Evolutionary conservation across 2,888 invertebrate genomes (phyloP), one percentile per base, ranked within the genome.

Genomic region (Arrhopalites spinosus): DNA sequence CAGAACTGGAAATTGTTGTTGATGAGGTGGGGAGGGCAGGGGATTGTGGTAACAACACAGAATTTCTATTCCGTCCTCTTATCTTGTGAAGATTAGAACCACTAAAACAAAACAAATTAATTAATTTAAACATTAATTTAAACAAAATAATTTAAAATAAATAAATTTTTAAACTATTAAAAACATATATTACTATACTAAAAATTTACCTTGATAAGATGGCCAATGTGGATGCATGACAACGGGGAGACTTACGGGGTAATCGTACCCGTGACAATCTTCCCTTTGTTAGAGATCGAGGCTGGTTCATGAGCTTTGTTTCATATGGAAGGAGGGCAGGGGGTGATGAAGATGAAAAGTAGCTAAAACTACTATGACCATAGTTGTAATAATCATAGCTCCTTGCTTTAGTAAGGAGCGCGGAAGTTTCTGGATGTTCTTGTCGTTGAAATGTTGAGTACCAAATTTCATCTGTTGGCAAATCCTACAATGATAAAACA

Each of bases 181-280:
- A n/a, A n/a, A n/a, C n/a, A n/a, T n/a, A n/a, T n/a, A n/a, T n/a
- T n/a, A n/a, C n/a, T n/a, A n/a, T n/a, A n/a, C n/a, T n/a, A n/a
- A n/a, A n/a, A n/a, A n/a, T n/a, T n/a, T n/a, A n/a, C n/a, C n/a
- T n/a, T n/a, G 85, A 85, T 69, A 94, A 89, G 75, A 94, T 92
- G 0, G 94, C 94, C 77, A 94, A 86, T 0, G 95, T 95, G 0
- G 94, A 94, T 0, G 94, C 94, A 84, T 95, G 94, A 84, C 94
- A 94, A 27, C 95, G 87, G 0, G 95, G 95, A 0, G 93, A 94
- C 84, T 94, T 94, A 56, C 95, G 87, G 0, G 94, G 92, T 84
- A 83, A 84, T 84, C 81, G 92, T 84, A 83, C 84, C 84, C 81
- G 85, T 84, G 73, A 66, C 25, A 50, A 29, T 36, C 25, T 64